Conservation (phyloP, 2,888 invertebrate species). For the Lysandra coridon region DNA sequence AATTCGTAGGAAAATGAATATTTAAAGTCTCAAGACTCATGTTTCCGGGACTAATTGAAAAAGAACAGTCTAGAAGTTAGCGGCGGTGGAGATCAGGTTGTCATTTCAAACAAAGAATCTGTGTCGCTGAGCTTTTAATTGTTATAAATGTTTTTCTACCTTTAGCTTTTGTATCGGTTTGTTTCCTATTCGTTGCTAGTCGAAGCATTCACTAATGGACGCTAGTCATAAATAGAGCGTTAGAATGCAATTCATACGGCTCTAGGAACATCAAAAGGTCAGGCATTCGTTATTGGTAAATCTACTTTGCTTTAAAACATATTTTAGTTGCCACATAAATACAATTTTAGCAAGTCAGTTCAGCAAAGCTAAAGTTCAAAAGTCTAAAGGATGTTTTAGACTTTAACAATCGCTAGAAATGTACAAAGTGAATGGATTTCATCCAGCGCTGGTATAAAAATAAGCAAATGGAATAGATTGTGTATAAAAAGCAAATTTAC, state of each 20-base stretch:
- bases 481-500: background rate
- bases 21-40: constrained; percentile 7
- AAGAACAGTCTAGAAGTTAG: constrained; percentile 8
- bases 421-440: background rate
- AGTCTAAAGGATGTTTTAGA: background rate
- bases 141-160: constrained; percentile 15
- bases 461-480: background rate
- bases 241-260: too few relatives aligned
- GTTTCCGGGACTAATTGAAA: constrained; percentile 18
- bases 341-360: background rate
- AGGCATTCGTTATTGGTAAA: background rate
- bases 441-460: background rate
- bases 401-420: background rate
- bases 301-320: background rate
- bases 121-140: constrained; percentile 18
- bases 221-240: background rate
- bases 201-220: background rate
- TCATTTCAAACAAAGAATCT: constrained; percentile 12
- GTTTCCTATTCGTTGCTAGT: background rate
- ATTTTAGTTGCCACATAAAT: background rate
- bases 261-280: too few relatives aligned
- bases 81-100: background rate
- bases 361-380: background rate
- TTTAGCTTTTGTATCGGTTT: background rate
- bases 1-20: background rate